phyloP scores from a whole-genome alignment of 1,140 invertebrate species.

The Hetaerina americana region DNA sequence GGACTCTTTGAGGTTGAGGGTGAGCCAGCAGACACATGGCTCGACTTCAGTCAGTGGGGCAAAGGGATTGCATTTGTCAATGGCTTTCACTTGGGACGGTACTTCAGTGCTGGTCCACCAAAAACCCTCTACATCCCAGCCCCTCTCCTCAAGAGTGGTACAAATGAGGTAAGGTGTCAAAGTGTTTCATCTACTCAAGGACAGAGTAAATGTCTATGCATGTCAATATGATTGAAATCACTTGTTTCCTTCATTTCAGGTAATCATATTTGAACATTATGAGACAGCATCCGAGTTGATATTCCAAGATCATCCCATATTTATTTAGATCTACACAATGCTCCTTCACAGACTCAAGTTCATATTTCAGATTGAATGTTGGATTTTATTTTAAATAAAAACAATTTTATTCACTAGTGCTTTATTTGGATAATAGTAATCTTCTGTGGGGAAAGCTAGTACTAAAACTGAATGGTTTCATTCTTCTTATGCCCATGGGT shows the following conservation, averaged over 20 bases:
- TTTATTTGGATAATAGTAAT: too few relatives aligned
- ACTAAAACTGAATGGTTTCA: too few relatives aligned
- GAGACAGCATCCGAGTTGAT: slow-evolving; percentile 14
- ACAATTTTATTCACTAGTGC: too few relatives aligned
- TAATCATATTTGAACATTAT: slow-evolving; percentile 24
- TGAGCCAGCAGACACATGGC: slow-evolving; percentile 25
- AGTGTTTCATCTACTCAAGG: neutral
- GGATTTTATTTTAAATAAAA: too few relatives aligned
- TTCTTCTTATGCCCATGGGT: too few relatives aligned
- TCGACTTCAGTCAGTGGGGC: slow-evolving; percentile 32
- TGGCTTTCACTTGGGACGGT: slow-evolving; percentile 47
- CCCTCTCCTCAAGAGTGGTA: slow-evolving; percentile 34
- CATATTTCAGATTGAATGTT: too few relatives aligned
- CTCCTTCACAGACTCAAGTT: too few relatives aligned
- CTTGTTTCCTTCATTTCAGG: slow-evolving; percentile 17
- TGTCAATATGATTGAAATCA: neutral
- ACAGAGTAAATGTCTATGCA: neutral
- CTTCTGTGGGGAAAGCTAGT: too few relatives aligned
- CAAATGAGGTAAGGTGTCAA: slow-evolving; percentile 31
- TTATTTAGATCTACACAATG: too few relatives aligned
- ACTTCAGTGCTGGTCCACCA: slow-evolving; percentile 40
- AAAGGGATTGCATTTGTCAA: slow-evolving; percentile 50
- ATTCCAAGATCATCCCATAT: slow-evolving; percentile 17
- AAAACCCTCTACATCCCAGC: slow-evolving; percentile 43
- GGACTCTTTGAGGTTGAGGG: slow-evolving; percentile 20